phyloP scores from a whole-genome alignment of 2,888 invertebrate species.

The Rugalucina vietnamica region DNA sequence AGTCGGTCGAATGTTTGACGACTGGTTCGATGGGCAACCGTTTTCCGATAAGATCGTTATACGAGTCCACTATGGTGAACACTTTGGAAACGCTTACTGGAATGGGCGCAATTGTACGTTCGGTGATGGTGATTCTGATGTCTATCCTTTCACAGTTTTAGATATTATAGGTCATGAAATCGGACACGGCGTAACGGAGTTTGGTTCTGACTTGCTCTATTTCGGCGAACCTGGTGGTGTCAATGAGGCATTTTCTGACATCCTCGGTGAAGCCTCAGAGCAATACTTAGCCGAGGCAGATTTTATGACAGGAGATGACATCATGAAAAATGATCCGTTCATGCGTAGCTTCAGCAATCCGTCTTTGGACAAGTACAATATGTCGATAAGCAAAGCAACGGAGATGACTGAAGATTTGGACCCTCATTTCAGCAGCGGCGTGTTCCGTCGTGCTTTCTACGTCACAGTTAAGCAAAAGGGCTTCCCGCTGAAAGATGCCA shows the following conservation, averaged over 20 bases:
- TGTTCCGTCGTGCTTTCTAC: slow-evolving; percentile 68
- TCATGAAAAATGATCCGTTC: slow-evolving; percentile 44
- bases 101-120: slow-evolving; percentile 65
- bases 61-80: slow-evolving; percentile 66
- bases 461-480: slow-evolving; percentile 56
- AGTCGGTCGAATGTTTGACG: slow-evolving; percentile 67
- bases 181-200: slow-evolving; percentile 69
- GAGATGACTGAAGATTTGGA: slow-evolving; percentile 59
- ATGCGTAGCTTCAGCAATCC: slow-evolving; percentile 68
- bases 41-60: slow-evolving; percentile 56
- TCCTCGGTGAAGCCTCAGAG: slow-evolving; percentile 68
- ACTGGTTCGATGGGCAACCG: slow-evolving; percentile 61
- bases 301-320: slow-evolving; percentile 52
- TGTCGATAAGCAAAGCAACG: slow-evolving; percentile 62
- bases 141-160: slow-evolving; percentile 65
- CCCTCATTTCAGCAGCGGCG: slow-evolving; percentile 70
- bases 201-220: slow-evolving; percentile 66
- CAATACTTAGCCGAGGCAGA: slow-evolving; percentile 51
- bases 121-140: slow-evolving; percentile 65
- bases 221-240: slow-evolving; percentile 69
- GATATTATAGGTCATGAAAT: slow-evolving; percentile 72
- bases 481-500: slow-evolving; percentile 59
- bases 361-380: slow-evolving; percentile 63
- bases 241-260: slow-evolving; percentile 73
- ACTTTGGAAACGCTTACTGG: slow-evolving; percentile 72